Evolutionary conservation across 2,113 vertebrate genomes (phyloP).

Genomic region (Nettapus auritus): DNA sequence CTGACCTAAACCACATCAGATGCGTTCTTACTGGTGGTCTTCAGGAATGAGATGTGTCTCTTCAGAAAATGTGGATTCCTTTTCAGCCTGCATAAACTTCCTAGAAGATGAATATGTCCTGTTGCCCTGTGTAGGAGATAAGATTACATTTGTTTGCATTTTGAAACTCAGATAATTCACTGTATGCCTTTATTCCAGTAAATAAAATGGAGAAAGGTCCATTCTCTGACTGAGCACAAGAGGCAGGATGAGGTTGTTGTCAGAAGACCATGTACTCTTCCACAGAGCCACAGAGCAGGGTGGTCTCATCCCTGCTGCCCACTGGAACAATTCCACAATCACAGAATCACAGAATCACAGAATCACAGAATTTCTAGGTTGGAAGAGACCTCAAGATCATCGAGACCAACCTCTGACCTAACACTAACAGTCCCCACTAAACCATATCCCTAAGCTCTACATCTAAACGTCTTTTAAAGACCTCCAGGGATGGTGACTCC

Average conservation of each 20-base stretch:
- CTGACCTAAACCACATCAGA: neutral
- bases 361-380: too few relatives aligned
- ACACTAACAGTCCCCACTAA: too few relatives aligned
- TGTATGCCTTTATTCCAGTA: neutral
- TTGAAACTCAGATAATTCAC: neutral
- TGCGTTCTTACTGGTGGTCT: neutral
- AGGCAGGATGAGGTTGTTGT: neutral
- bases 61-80: neutral
- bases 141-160: neutral
- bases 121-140: neutral
- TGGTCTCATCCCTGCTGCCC: neutral
- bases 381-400: too few relatives aligned
- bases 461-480: too few relatives aligned
- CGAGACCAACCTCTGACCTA: too few relatives aligned
- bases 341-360: too few relatives aligned
- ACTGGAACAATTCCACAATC: neutral
- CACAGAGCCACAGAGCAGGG: neutral
- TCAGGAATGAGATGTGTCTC: neutral
- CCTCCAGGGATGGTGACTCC: too few relatives aligned
- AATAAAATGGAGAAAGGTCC: neutral
- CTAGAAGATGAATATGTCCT: neutral
- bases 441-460: too few relatives aligned
- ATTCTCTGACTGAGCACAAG: neutral
- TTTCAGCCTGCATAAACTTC: neutral
- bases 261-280: neutral